Percentiles rank a stretch among this genome's conserved stretches.
Evolutionary conservation across 2,888 invertebrate species (phyloP).

Genomic region (Drepana falcataria): DNA sequence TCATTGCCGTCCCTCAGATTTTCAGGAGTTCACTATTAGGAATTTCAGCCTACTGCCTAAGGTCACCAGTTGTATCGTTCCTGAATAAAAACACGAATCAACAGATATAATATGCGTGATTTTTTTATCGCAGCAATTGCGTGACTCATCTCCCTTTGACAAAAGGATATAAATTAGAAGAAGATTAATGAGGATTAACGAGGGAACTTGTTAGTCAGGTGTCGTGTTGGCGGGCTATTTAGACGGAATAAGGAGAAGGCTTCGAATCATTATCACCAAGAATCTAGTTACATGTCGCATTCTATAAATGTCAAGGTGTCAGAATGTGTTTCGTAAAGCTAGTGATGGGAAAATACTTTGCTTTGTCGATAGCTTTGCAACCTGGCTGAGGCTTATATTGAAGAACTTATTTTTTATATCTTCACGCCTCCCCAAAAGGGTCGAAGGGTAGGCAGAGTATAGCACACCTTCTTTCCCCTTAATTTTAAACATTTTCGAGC

Average conservation of each 20-base stretch:
- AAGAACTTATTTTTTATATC: not conserved
- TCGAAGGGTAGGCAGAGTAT: too few species aligned
- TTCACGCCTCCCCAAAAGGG: too few species aligned
- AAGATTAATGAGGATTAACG: not conserved
- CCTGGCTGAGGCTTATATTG: not conserved
- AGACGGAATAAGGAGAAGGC: not conserved
- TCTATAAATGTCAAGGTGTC: conserved; percentile 13
- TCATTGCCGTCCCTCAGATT: too few species aligned
- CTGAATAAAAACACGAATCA: too few species aligned
- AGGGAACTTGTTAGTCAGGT: conserved; percentile 1
- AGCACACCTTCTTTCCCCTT: too few species aligned
- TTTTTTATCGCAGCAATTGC: too few species aligned
- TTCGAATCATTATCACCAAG: conserved; percentile 5
- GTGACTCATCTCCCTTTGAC: not conserved
- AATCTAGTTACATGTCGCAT: conserved; percentile 8
- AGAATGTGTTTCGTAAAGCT: conserved; percentile 1
- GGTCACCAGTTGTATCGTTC: too few species aligned
- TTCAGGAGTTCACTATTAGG: too few species aligned
- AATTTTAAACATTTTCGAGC: too few species aligned
- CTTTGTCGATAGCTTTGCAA: not conserved
- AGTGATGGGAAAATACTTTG: not conserved
- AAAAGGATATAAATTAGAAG: not conserved
- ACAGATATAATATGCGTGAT: too few species aligned
- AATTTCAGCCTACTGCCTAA: too few species aligned
- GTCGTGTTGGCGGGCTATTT: conserved; percentile 1